A percentile compares a stretch with the other conserved stretches of the same genome.
These are phyloP conservation scores for Sicus ferrugineus DNA, from an alignment of 2,888 invertebrate species.

Conservation along the genomic window DNA sequence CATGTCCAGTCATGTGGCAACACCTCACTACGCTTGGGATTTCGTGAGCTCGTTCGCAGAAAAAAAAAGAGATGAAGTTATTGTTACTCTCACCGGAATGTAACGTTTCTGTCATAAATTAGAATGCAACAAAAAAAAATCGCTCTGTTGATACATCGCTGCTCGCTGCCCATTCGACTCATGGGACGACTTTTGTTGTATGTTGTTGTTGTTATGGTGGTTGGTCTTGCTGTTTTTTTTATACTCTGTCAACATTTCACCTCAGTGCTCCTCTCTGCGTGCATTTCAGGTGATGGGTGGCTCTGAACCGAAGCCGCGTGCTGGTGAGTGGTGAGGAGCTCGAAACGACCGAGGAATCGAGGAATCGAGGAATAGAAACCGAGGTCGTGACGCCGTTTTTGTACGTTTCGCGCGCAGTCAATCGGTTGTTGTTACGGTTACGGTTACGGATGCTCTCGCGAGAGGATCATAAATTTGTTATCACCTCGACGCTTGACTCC, in stretches of 20 bases:
- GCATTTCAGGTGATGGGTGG: neutral
- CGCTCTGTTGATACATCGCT: neutral
- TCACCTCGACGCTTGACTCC: slow-evolving; percentile 6
- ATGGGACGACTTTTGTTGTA: neutral
- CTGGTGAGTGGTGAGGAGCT: too few relatives aligned
- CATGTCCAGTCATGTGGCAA: neutral
- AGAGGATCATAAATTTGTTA: slow-evolving; percentile 22
- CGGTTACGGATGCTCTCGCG: neutral
- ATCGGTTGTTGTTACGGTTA: neutral
- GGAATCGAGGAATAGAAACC: too few relatives aligned
- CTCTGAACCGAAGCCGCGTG: neutral
- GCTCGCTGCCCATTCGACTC: neutral
- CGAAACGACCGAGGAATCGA: too few relatives aligned
- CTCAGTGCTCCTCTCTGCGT: neutral
- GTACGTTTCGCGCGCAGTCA: too few relatives aligned
- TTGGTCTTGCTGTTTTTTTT: neutral
- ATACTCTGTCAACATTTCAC: neutral
- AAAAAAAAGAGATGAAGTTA: neutral
- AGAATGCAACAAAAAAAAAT: neutral
- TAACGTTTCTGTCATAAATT: neutral
- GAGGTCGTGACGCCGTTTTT: too few relatives aligned
- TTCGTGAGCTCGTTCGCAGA: neutral
- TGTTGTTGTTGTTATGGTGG: slow-evolving; percentile 5
- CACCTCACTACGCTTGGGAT: neutral
- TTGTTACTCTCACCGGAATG: neutral